A percentile compares a stretch with the other conserved stretches of the same genome.
Conservation (phyloP, 2,888 invertebrate species). For the Rotaria magnacalcarata region DNA sequence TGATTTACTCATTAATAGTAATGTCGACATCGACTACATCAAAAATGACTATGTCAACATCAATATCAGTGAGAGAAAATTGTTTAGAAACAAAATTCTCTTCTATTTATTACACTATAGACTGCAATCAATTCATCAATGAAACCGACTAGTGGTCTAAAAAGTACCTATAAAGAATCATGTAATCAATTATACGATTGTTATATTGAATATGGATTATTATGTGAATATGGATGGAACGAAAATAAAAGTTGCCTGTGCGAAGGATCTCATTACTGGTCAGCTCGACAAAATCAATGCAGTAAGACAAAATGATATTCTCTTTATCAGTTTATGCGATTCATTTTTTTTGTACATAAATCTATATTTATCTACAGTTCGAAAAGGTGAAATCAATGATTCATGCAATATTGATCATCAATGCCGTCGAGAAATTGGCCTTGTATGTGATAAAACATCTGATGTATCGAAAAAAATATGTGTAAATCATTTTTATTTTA, state of each 20-base stretch:
- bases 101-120: neutral
- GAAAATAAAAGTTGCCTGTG: constrained; percentile 11
- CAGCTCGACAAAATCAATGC: neutral
- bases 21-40: neutral
- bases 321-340: neutral
- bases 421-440: constrained; percentile 21
- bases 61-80: neutral
- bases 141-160: neutral
- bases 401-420: constrained; percentile 10
- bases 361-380: neutral
- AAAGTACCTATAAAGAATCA: neutral
- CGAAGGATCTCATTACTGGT: constrained; percentile 34
- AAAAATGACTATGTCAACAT: neutral
- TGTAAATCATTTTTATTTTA: neutral
- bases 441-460: constrained; percentile 14
- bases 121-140: neutral
- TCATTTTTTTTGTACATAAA: no score
- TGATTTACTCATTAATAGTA: neutral
- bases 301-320: neutral
- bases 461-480: neutral
- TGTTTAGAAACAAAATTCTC: neutral
- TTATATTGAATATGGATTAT: constrained; percentile 1
- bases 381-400: neutral
- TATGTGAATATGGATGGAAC: constrained; percentile 13
- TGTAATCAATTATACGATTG: neutral